Conservation (phyloP, 2,797 vertebrate species). For the Smutsia gigantea region DNA sequence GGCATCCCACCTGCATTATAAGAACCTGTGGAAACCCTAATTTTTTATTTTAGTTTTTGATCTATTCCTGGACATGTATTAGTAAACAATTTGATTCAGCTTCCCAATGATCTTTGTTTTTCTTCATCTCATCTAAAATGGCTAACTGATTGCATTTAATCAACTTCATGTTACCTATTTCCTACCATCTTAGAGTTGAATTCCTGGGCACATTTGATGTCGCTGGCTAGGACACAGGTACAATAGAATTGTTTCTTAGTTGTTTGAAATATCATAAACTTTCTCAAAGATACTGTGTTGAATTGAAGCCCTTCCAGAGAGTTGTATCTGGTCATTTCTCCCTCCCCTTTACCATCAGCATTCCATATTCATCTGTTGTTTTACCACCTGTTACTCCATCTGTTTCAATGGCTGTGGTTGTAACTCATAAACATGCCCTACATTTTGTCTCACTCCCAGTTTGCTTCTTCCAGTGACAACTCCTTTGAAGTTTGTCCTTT, state of each 20-base stretch:
- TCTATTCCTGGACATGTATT: not conserved
- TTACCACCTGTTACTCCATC: conserved; percentile 76
- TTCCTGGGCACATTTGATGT: not conserved
- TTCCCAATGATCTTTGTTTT: not conserved
- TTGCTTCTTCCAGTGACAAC: not conserved
- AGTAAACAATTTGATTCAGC: not conserved
- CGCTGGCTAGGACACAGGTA: not conserved
- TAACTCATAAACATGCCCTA: conserved; percentile 70
- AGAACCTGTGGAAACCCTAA: not conserved
- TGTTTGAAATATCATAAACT: conserved; percentile 66
- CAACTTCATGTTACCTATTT: not conserved
- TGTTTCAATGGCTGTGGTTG: conserved; percentile 8
- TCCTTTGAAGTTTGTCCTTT: not conserved
- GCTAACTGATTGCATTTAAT: not conserved
- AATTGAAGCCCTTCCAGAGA: conserved; percentile 70
- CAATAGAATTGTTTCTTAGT: not conserved
- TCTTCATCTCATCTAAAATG: not conserved
- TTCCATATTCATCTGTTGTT: conserved; percentile 67
- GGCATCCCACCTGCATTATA: not conserved
- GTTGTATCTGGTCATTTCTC: conserved; percentile 62
- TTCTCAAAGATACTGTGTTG: conserved; percentile 53
- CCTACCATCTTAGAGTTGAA: not conserved
- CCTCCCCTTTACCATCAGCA: conserved; percentile 57
- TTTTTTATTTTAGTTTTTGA: not conserved
- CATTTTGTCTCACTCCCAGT: not conserved